Base-by-base conservation (phyloP, 2,113 vertebrate species). In the Lutjanus erythropterus region DNA sequence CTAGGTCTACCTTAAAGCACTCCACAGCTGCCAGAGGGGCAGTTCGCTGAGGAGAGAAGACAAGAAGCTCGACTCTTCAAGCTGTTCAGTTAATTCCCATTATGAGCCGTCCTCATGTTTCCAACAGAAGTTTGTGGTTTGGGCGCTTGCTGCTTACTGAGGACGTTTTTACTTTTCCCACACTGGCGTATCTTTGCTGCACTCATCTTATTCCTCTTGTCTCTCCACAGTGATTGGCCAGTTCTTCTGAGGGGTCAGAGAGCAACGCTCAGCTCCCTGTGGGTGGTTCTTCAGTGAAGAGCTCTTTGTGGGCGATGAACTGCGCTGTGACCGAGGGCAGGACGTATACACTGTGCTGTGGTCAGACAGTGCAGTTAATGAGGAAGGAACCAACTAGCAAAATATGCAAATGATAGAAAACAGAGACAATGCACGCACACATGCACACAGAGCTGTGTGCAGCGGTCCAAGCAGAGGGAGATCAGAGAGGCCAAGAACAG, bases 121-220 rank as follows among this genome's bases (percentile, higher is more conserved):
- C 86, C 83, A 89, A 78, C 73, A 90, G 81, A 81, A 85, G 75
- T 86, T 86, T 91, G 89, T 84, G 83, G 87, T 92, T 88, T 86
- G 84, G 81, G 70, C n/a, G 10, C 83, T 83, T 67, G 46, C 74
- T 86, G 49, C 81, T 80, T 44, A 77, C 66, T 80, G 64, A 88
- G 56, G 71, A 86, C 37, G 77, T 80, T 85, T n/a, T 82, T 37
- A 77, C 60, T 78, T 86, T 90, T 86, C 89, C 88, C 88, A 88
- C 86, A 91, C 81, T 87, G 81, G 59, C 9, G 27, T 74, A 76
- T 87, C 77, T 80, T 78, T 41, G 33, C 55, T 77, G 60, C 58
- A 75, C 42, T 83, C 74, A 77, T 82, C 72, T 80, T 71, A 50
- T 70, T 81, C 50, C 60, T 77, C 37, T 71, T 44, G n/a, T 71